These are phyloP conservation scores for Metacarcinus magister DNA, from an alignment of 2,888 invertebrate species.

Conservation along the genomic window DNA sequence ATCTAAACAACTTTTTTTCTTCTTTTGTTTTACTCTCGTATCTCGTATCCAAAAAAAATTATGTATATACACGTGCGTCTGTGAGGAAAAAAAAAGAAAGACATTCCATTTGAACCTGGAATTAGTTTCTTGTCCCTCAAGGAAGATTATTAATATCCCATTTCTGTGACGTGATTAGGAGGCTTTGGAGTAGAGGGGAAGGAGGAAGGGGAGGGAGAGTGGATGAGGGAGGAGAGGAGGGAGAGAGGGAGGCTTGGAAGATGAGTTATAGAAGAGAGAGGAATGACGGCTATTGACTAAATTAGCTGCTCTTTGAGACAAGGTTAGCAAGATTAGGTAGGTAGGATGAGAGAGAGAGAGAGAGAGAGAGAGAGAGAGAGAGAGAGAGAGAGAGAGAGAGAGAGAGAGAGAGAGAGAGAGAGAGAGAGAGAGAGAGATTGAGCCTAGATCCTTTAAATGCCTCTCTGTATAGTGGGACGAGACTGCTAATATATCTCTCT, in stretches of 20 bases:
- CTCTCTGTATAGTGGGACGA: too few species aligned
- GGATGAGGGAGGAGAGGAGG: background rate
- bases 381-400: constrained; percentile 51
- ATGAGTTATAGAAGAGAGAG: background rate
- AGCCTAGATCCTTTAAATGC: too few species aligned
- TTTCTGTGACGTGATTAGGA: background rate
- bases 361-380: constrained; percentile 2
- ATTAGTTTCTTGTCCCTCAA: too few species aligned
- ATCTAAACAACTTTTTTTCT: too few species aligned
- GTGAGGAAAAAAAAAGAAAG: too few species aligned
- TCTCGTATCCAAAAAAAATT: too few species aligned
- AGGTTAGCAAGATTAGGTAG: background rate
- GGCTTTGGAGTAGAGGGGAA: background rate
- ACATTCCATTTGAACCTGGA: too few species aligned
- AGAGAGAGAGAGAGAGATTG: background rate
- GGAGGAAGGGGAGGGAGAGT: background rate
- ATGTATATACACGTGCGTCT: too few species aligned
- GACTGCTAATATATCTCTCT: background rate
- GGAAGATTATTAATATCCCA: background rate
- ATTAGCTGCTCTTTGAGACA: too few species aligned
- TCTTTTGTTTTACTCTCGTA: too few species aligned
- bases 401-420: background rate
- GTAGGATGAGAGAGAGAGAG: background rate
- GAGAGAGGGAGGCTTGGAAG: background rate
- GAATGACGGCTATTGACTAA: too few species aligned